phyloP scores from a whole-genome alignment of 2,113 vertebrate species.

The Oophaga pumilio region DNA sequence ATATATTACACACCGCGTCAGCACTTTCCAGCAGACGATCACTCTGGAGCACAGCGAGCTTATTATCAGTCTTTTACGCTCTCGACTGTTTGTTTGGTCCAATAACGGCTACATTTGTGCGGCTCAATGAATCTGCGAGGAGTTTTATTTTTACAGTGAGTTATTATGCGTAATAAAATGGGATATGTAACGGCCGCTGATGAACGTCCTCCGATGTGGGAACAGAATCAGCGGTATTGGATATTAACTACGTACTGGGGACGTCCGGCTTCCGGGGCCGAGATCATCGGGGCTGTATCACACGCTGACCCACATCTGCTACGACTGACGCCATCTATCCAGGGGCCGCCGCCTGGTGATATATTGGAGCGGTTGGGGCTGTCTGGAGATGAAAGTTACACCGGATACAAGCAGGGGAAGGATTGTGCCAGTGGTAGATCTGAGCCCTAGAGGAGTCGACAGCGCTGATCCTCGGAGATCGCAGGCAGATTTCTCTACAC shows the following conservation, averaged over 20 bases:
- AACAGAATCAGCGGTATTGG: background rate
- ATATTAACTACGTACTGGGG: background rate
- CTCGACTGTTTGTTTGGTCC: constrained; percentile 61
- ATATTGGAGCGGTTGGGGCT: too few relatives aligned
- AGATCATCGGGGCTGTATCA: too few relatives aligned
- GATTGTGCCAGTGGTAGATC: too few relatives aligned
- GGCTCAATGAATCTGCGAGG: constrained; percentile 61
- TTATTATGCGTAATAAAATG: constrained; percentile 58
- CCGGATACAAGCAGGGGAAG: too few relatives aligned
- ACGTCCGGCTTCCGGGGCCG: too few relatives aligned
- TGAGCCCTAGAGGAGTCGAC: too few relatives aligned
- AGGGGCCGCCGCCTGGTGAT: too few relatives aligned
- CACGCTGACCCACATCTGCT: too few relatives aligned
- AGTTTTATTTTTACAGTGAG: constrained; percentile 54
- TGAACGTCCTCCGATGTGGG: constrained; percentile 1
- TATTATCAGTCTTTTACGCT: constrained; percentile 57
- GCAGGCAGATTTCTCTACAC: too few relatives aligned
- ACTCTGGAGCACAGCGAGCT: constrained; percentile 53
- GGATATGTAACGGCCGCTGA: constrained; percentile 59
- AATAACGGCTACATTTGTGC: constrained; percentile 64
- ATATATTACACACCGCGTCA: constrained; percentile 45
- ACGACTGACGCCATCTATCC: too few relatives aligned
- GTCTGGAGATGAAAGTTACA: too few relatives aligned
- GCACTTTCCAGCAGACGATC: constrained; percentile 58
- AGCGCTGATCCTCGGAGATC: too few relatives aligned